These are phyloP conservation scores for Dasyurus viverrinus DNA, from an alignment of 2,113 vertebrate genomes.

Conservation along the genomic window DNA sequence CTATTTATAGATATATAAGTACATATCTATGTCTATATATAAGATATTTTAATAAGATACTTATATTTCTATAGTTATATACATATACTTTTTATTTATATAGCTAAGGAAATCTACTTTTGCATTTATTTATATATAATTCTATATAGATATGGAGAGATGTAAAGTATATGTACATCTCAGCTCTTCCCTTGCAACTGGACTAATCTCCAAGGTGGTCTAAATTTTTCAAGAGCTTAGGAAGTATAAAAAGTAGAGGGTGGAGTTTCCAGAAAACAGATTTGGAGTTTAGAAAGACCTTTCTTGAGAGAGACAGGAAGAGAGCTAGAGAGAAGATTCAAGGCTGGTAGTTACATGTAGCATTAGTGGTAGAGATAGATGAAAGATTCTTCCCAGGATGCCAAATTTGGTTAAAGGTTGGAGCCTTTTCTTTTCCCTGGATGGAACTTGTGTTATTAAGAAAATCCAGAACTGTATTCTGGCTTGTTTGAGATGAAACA, in stretches of 20 bases:
- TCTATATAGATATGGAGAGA: too few relatives aligned
- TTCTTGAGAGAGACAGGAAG: background rate
- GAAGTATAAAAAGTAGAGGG: background rate
- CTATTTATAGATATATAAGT: too few relatives aligned
- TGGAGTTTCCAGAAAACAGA: background rate
- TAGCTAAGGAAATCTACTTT: background rate
- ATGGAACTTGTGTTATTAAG: background rate
- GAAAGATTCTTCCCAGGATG: background rate
- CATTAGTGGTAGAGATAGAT: too few relatives aligned
- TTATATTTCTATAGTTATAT: background rate
- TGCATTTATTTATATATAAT: background rate
- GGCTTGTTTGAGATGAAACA: background rate
- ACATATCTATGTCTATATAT: too few relatives aligned
- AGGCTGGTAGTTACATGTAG: background rate
- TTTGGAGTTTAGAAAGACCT: background rate
- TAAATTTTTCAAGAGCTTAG: background rate
- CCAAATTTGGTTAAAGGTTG: background rate
- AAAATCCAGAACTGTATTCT: background rate
- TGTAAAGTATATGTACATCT: too few relatives aligned
- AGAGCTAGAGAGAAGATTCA: background rate
- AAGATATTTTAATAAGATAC: background rate
- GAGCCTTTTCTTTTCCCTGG: background rate
- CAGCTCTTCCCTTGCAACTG: background rate
- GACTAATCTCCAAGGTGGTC: background rate
- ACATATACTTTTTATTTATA: background rate